Evolutionary conservation across 2,888 invertebrate genomes (phyloP).

Genomic region (Nasonia oneida): DNA sequence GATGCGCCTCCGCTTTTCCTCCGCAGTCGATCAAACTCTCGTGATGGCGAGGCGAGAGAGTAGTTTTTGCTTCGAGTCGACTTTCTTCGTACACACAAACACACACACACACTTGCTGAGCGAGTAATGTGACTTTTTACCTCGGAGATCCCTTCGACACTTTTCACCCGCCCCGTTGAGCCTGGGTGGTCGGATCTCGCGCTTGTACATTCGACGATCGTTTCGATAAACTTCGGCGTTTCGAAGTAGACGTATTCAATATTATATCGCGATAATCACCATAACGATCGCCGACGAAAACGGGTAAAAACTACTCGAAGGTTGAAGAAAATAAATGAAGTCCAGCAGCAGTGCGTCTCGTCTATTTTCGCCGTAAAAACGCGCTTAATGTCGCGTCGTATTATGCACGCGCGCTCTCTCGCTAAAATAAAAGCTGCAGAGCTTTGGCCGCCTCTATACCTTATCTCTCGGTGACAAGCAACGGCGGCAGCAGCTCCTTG

Average conservation of each 20-base stretch:
- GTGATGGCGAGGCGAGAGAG: background rate
- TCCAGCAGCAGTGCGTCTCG: background rate
- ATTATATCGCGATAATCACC: background rate
- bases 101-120: background rate
- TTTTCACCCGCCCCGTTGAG: slow-evolving; percentile 17
- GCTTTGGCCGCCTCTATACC: slow-evolving; percentile 29
- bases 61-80: background rate
- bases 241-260: background rate
- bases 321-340: background rate
- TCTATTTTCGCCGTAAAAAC: slow-evolving; percentile 34
- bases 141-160: background rate
- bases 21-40: slow-evolving; percentile 43
- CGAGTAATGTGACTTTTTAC: slow-evolving; percentile 21
- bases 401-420: slow-evolving; percentile 56
- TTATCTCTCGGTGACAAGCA: slow-evolving; percentile 63
- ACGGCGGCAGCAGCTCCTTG: slow-evolving; percentile 46
- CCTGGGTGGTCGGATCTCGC: background rate
- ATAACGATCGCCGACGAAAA: background rate
- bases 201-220: background rate
- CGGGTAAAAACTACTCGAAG: background rate
- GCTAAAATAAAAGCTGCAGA: background rate
- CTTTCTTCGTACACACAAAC: background rate
- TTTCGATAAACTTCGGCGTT: background rate
- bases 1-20: slow-evolving; percentile 20
- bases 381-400: slow-evolving; percentile 46